Base-by-base conservation (phyloP, 2,888 invertebrate genomes). In the Andrena chrysosceles region DNA sequence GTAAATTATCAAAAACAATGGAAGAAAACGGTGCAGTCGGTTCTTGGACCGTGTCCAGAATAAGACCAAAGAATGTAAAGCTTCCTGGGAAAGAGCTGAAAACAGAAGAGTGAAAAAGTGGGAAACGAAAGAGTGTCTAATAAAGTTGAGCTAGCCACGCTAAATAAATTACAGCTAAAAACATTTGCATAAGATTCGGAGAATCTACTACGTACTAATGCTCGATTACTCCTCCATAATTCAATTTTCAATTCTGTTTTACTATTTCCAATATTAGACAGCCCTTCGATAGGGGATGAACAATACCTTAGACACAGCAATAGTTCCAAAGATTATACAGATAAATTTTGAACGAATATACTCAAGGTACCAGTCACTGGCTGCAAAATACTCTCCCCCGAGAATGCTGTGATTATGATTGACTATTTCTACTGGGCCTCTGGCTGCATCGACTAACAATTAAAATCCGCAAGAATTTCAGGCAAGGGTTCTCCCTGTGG, bases 1-100 rank as follows among this genome's bases (percentile, higher is more conserved):
- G 78, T 72, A 72, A 81, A 78, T 81, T 78, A 78, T 78, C 67
- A 68, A 81, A 81, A 78, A 81, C 79, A 80, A 80, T 70, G 79
- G 60, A 66, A 66, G 60, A 33, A 66, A 77, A 77, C 56, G 77
- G 56, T 7, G 79, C 63, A 77, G 60, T 8, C 70, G 52, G 60
- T 62, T 72, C 67, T 72, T 78, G 78, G 81, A 81, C 72, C 49
- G 29, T 26, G 29, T 68, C 81, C 78, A 81, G 62, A 68, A 72
- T 62, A 78, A 78, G 72, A 49, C 56, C 29, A 72, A 81, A 76
- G 63, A 69, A 48, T 23, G 20, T 20, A n/a, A 70, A 63, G 66
- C 71, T 72, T 71, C 62, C 70, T 62, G 66, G 3, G 42, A 48
- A 60, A 31, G 31, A n/a, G 7, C n/a, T 6, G n/a, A 42, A 71